phyloP scores from a whole-genome alignment of 2,113 vertebrate genomes.

The Etia nguti region DNA sequence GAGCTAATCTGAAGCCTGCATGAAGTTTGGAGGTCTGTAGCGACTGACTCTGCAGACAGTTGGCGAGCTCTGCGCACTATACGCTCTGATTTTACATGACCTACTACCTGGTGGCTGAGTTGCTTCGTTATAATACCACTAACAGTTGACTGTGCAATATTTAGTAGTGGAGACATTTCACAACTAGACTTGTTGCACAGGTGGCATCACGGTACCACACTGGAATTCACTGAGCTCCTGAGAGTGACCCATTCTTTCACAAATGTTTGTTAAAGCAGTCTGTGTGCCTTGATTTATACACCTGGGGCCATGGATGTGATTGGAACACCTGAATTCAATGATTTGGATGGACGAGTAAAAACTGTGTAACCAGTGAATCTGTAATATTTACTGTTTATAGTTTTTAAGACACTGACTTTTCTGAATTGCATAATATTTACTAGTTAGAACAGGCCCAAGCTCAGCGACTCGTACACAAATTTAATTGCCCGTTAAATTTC shows the following conservation, averaged over 20 bases:
- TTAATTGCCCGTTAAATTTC: not conserved
- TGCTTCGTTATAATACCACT: not conserved
- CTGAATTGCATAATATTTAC: not conserved
- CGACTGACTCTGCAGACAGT: not conserved
- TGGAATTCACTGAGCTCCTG: not conserved
- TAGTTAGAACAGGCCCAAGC: not conserved
- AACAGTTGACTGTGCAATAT: not conserved
- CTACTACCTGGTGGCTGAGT: not conserved
- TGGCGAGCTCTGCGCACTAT: not conserved
- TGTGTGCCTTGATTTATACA: not conserved
- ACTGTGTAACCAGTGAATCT: not conserved
- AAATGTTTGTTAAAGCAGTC: not conserved
- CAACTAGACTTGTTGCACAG: not conserved
- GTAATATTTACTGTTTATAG: not conserved
- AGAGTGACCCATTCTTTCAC: not conserved
- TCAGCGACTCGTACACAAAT: not conserved
- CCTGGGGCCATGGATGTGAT: not conserved
- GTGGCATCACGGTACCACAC: not conserved
- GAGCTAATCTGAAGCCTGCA: not conserved
- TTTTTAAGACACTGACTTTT: not conserved
- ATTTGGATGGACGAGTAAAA: not conserved
- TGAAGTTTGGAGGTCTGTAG: not conserved
- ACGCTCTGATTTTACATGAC: not conserved
- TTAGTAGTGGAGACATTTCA: fast-evolving
- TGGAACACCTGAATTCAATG: not conserved